Evolutionary conservation across 92 coral and sea anemone genomes (phyloP).

Genomic region (Zoanthus sansibaricus): DNA sequence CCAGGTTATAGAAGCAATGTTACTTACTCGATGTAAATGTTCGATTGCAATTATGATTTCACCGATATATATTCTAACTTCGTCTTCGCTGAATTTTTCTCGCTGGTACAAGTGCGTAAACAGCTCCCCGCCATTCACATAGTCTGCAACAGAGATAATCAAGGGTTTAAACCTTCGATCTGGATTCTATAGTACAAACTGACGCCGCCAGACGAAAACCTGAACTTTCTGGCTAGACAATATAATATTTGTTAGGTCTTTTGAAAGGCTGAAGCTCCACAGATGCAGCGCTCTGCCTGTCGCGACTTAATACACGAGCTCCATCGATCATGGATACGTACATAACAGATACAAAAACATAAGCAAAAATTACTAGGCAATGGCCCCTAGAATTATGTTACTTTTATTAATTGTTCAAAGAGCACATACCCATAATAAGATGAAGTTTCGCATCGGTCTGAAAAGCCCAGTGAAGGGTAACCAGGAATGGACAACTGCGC

Average conservation of each 20-base stretch:
- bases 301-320: neutral
- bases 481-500: constrained; percentile 96
- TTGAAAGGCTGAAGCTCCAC: constrained; percentile 35
- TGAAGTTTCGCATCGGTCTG: constrained; percentile 99
- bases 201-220: neutral
- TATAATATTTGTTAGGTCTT: neutral
- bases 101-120: constrained; percentile 97
- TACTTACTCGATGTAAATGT: constrained; percentile 90
- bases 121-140: constrained; percentile 96
- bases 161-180: constrained; percentile 1
- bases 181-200: neutral
- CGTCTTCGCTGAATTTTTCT: constrained; percentile 94
- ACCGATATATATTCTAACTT: constrained; percentile 93
- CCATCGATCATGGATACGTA: neutral
- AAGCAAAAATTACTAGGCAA: neutral
- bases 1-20: neutral
- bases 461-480: constrained; percentile 99
- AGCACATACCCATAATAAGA: constrained; percentile 91
- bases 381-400: neutral
- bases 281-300: constrained; percentile 22
- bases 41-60: constrained; percentile 95
- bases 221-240: neutral
- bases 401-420: neutral
- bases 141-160: constrained; percentile 68
- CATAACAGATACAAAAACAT: neutral